Evolutionary conservation across 2,113 vertebrate genomes (phyloP).

Genomic region (Pachypanchax playfairii): DNA sequence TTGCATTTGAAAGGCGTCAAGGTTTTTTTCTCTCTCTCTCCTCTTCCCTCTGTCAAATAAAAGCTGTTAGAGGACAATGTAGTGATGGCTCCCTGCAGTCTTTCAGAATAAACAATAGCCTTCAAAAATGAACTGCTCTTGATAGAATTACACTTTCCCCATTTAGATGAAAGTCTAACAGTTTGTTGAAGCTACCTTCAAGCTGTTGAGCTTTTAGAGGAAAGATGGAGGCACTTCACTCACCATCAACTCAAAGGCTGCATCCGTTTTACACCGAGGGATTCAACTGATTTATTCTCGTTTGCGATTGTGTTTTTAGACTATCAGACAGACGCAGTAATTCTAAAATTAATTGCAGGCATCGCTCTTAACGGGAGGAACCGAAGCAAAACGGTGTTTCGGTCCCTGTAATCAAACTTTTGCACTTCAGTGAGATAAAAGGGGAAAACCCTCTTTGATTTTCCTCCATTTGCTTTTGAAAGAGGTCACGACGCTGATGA

Average conservation of each 20-base stretch:
- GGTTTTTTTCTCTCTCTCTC: slow-evolving; percentile 75
- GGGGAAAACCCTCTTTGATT: slow-evolving; percentile 67
- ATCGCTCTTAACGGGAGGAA: slow-evolving; percentile 59
- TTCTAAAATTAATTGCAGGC: slow-evolving; percentile 75
- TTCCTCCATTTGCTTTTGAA: slow-evolving; percentile 57
- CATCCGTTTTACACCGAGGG: slow-evolving; percentile 25
- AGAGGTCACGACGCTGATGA: slow-evolving; percentile 52
- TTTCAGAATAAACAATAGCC: slow-evolving; percentile 88
- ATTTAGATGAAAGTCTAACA: slow-evolving; percentile 77
- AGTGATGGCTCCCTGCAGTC: slow-evolving; percentile 86
- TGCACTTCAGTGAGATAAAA: slow-evolving; percentile 70
- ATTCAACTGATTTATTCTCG: slow-evolving; percentile 66
- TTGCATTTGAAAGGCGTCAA: slow-evolving; percentile 96
- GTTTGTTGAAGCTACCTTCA: slow-evolving; percentile 70
- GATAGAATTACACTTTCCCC: slow-evolving; percentile 88
- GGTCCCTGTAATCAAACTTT: slow-evolving; percentile 78
- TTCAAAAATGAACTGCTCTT: slow-evolving; percentile 83
- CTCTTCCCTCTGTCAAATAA: slow-evolving; percentile 81
- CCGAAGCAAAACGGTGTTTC: slow-evolving; percentile 46
- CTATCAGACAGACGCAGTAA: slow-evolving; percentile 64
- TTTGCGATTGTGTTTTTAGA: slow-evolving; percentile 43
- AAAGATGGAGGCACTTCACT: slow-evolving; percentile 45
- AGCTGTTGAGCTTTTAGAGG: slow-evolving; percentile 57
- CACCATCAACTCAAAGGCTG: slow-evolving; percentile 41
- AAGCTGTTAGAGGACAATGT: slow-evolving; percentile 88